Evolutionary conservation across 2,113 vertebrate species (phyloP), one percentile per base, ranked within the genome.

Genomic region (Spea bombifrons): DNA sequence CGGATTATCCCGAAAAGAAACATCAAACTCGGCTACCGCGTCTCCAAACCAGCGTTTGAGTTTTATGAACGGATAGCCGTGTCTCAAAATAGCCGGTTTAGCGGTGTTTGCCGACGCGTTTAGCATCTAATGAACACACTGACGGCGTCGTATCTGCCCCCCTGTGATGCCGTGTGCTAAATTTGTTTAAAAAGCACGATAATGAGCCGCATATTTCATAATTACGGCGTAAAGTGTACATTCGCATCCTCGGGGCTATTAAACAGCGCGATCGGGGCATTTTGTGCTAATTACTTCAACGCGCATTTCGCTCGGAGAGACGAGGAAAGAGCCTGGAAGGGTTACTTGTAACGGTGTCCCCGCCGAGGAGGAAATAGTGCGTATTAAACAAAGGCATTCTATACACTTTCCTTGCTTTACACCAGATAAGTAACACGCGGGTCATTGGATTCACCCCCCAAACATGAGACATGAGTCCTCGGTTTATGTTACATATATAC

Each of bases 101-200:
- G 63, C 67, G 68, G 45, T 8, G 43, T 75, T 57, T 66, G 73
- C 17, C 3, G 69, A 52, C 43, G 66, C 17, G 15, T 45, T 59
- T 16, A 44, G 61, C 63, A 13, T 71, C 8, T 66, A 66, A 82
- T 59, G 3, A 71, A 79, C 57, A 13, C 57, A 68, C 44, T 17
- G 16, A 48, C 52, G 5, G 10, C 52, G 16, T 71, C 30, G 16
- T 59, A 10, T 17, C 6, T 45, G 57, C 16, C 8, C 57, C 2
- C 3, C 17, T 8, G 30, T 44, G 16, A 30, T 17, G 7, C 10
- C 8, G n/a, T 63, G 30, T 30, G 30, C 30, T 30, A 30, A 43
- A 47, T 66, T 72, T 76, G 50, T 71, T 66, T 71, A 8, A 45
- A 69, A 30, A 71, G 52, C 52, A n/a, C 17, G 16, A 43, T 45